Base-by-base conservation (phyloP, 2,888 invertebrate genomes). In the Caprella mutica region DNA sequence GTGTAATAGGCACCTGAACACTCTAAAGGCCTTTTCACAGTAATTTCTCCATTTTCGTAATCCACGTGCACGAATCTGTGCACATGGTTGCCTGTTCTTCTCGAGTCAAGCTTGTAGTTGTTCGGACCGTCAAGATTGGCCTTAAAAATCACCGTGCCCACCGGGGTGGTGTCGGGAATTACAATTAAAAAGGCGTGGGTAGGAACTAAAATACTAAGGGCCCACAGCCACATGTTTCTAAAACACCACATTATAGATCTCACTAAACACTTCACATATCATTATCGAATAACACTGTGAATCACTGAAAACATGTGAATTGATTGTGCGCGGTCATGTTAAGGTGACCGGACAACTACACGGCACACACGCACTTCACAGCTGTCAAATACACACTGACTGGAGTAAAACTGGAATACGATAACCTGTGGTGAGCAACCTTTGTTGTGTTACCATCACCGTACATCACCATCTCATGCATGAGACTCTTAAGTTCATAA, bases 1-100 rank as follows among this genome's bases (percentile, higher is more conserved):
- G 89, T 88, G 70, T 89, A 88, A 66, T 83, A 82, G 30, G 86
- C 77, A 62, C 87, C 87, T 69, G 86, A 83, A 73, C 89, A 89
- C 69, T 82, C 79, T 14, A 89, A 75, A 55, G 78, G 77, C 68
- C 83, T 82, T 65, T 81, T 78, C 35, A 89, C 75, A n/a, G 80
- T 80, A 56, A 88, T 83, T 65, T 82, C 79, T 17, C 88, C 89
- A 64, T 79, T 81, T 68, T 81, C 81, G 56, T 80, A 78, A 72
- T 85, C 83, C 58, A 90, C 86, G 67, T 80, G 76, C 56, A 89
- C 78, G 66, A 89, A 77, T 69, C 83, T 83, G 68, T 83, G 81
- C 17, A 89, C 88, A 73, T 86, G 88, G 71, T 82, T 81, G 1
- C 87, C 87, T 19, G 87, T 87, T 69, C 86, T 80, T 67, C 86